Evolutionary conservation across 1,140 invertebrate genomes (phyloP).

Genomic region (Heliconius himera): DNA sequence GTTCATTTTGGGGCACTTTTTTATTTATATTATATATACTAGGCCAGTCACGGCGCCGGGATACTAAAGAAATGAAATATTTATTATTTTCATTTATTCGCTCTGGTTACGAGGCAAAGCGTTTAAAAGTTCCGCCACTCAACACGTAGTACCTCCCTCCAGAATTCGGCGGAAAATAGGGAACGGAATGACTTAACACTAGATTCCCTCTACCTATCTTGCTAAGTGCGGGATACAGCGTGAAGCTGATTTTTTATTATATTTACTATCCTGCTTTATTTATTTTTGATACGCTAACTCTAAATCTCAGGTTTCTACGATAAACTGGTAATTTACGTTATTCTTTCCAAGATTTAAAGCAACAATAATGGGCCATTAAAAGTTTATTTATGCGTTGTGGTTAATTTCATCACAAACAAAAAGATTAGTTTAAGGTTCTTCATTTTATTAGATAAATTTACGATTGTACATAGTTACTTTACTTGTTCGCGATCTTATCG

Average conservation of each 20-base stretch:
- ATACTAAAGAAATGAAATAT: no score
- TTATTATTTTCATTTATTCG: no score
- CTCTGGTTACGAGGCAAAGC: no score
- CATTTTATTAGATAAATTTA: constrained; percentile 15
- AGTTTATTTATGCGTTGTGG: constrained; percentile 44
- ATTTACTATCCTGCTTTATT: neutral
- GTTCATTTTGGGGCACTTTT: constrained; percentile 22
- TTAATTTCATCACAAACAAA: constrained; percentile 29
- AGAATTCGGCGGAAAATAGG: no score
- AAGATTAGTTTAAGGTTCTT: constrained; percentile 24
- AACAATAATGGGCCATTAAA: constrained; percentile 47
- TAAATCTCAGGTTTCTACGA: neutral
- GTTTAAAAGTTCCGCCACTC: no score
- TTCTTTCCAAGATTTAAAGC: constrained; percentile 38
- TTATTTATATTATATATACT: neutral
- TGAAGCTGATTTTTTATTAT: no score
- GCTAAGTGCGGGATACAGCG: no score
- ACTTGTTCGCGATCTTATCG: neutral
- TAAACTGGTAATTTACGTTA: constrained; percentile 17
- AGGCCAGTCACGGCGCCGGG: no score
- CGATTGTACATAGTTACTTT: constrained; percentile 5
- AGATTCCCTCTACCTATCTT: no score
- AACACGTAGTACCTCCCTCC: no score
- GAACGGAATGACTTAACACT: no score
- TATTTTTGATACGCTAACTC: neutral